phyloP scores from a whole-genome alignment of 2,797 vertebrate species.

The Notamacropus eugenii region DNA sequence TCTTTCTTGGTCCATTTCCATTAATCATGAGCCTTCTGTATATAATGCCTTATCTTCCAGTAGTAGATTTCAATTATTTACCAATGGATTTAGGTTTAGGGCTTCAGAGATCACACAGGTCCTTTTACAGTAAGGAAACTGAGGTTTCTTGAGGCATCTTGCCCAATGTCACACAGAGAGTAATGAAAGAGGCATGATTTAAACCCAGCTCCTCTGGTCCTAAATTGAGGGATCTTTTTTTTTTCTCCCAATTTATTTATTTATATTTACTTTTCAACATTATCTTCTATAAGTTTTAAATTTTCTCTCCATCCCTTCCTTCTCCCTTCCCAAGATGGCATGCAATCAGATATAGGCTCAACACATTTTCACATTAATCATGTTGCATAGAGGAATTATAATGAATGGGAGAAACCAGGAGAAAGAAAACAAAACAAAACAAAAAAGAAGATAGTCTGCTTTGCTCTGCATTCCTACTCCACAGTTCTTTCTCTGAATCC shows the following conservation, averaged over 20 bases:
- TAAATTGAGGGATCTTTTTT: not conserved
- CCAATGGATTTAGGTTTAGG: not conserved
- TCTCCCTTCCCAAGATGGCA: too few relatives aligned
- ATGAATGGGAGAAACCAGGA: too few relatives aligned
- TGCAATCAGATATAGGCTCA: too few relatives aligned
- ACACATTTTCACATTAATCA: too few relatives aligned
- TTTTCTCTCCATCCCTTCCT: too few relatives aligned
- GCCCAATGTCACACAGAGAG: not conserved
- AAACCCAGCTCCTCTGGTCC: not conserved
- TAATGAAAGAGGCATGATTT: not conserved
- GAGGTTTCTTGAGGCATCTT: not conserved
- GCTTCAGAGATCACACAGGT: not conserved
- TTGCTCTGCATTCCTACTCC: too few relatives aligned
- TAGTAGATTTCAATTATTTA: not conserved
- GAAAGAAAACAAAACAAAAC: too few relatives aligned
- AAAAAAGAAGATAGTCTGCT: too few relatives aligned
- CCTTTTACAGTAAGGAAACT: not conserved
- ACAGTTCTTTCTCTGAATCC: too few relatives aligned
- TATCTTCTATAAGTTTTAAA: too few relatives aligned
- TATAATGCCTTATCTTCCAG: not conserved
- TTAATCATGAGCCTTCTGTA: not conserved
- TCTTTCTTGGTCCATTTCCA: not conserved
- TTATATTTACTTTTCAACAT: too few relatives aligned
- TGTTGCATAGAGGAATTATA: too few relatives aligned
- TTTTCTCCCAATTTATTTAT: not conserved